Evolutionary conservation across 2,888 invertebrate genomes (phyloP).

Genomic region (Xestia c-nigrum): DNA sequence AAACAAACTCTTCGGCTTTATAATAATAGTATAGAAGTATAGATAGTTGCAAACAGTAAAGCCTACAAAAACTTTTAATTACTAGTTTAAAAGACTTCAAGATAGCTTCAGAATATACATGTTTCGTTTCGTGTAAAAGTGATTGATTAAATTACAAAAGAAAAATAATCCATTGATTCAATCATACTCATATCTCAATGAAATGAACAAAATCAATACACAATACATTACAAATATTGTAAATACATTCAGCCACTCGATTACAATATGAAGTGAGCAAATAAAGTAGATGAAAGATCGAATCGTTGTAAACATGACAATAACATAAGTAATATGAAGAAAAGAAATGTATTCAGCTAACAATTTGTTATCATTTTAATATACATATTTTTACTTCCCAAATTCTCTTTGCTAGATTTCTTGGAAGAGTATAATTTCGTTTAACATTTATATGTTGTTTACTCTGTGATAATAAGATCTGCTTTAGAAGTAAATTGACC

Average conservation of each 20-base stretch:
- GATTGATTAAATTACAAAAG: not conserved
- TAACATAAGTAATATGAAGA: constrained; percentile 3
- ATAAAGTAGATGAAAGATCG: constrained; percentile 11
- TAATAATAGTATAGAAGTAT: too few species aligned
- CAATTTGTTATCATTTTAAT: constrained; percentile 24
- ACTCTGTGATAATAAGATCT: not conserved
- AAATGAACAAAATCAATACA: not conserved
- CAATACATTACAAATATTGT: constrained; percentile 9
- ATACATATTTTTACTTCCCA: not conserved
- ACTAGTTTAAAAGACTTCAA: too few species aligned
- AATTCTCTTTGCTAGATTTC: constrained; percentile 7
- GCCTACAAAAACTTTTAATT: too few species aligned
- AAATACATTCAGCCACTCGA: constrained; percentile 4
- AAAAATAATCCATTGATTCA: not conserved
- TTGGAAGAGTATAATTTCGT: not conserved
- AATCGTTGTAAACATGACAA: constrained; percentile 14
- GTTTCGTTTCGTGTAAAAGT: not conserved
- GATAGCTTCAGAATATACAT: not conserved
- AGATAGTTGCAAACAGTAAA: too few species aligned
- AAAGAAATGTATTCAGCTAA: not conserved
- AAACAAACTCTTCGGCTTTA: too few species aligned
- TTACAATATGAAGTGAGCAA: not conserved
- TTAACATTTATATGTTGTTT: constrained; percentile 3
- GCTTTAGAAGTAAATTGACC: not conserved
- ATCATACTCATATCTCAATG: not conserved